Base-by-base conservation (phyloP, 2,888 invertebrate genomes). In the Drosophila multiciliata region DNA sequence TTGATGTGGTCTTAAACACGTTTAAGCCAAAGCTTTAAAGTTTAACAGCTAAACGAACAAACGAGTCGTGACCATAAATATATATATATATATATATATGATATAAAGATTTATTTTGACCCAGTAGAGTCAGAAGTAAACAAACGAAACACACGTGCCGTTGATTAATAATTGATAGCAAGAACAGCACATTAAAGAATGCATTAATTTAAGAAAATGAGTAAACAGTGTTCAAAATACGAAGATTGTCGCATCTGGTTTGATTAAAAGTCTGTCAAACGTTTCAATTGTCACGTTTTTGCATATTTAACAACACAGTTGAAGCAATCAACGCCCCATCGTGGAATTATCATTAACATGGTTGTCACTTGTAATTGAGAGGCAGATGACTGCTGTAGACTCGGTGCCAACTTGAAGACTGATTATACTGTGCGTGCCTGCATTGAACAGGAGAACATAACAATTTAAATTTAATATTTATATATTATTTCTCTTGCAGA, bases 241-340 rank as follows among this genome's bases (percentile, higher is more conserved):
- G 29, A 29, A 29, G 29, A 29, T 5, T 29, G 29, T 64, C 64
- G 60, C 68, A 48, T n/a, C 61, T 55, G 62, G 45, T 65, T 68
- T 23, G 53, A 71, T 57, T 58, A 67, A 71, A 48, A 35, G 38
- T 17, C 61, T 38, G 33, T 45, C 60, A 69, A 57, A 67, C 42
- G 55, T 26, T 33, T 63, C 64, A 75, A 78, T 73, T 78, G 89
- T 89, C 89, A 84, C 89, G 83, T 89, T 83, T 72, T 73, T 58
- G 73, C 74, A 87, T 84, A 73, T 59, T 75, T 71, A 79, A 73
- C 68, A 76, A 64, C 57, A 70, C 61, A 73, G 68, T 70, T 76
- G 48, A 26, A 59, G 23, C 38, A 33, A 67, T 26, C 48, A 61
- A 45, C 35, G 53, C 29, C 38, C 38, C 17, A 35, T 33, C 54